Base-by-base conservation (phyloP, 2,113 vertebrate genomes). In the Nycticorax nycticorax region DNA sequence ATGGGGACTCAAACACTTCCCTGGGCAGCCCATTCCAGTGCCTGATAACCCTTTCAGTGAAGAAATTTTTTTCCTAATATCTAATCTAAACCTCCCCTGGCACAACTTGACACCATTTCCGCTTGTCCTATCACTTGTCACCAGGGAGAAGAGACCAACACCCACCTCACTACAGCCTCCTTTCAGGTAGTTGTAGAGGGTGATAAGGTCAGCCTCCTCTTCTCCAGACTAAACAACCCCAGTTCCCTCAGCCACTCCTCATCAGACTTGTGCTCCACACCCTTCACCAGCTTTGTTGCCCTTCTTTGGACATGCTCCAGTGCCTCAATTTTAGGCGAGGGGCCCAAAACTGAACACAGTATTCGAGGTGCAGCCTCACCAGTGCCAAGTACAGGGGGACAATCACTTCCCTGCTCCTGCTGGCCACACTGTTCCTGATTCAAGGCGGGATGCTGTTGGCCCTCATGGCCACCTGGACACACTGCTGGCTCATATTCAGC, bases 71-170 rank as follows among this genome's bases (percentile, higher is more conserved):
- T n/a, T 59, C 33, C 21, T n/a, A 23, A 59, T 9, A 10, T n/a
- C 56, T 33, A 59, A 9, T 14, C 56, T n/a, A 22, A n/a, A 59
- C 20, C 33, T 59, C 20, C 33, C 33, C 21, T 6, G 33, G 12
- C 1, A 6, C 56, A 59, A 9, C 56, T n/a, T n/a, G 33, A n/a
- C 12, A 33, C 33, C 20, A 23, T n/a, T n/a, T n/a, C 21, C 33
- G 23, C 33, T 59, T 0, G 2, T n/a, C 33, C 21, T 22, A 59
- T n/a, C 13, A 7, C 6, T 6, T 6, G 8, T 14, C n/a, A 59
- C 33, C 9, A 23, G 21, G 56, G 21, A 59, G 33, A 59, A 59
- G 33, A 59, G 8, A 59, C 20, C 0, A 0, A 57, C 20, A 3
- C 20, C 56, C 20, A n/a, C 56, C 32, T 33, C 12, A 1, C 32